Evolutionary conservation across 2,888 invertebrate species (phyloP), one percentile per base, ranked within the genome.

Genomic region (Exocentrus adspersus): DNA sequence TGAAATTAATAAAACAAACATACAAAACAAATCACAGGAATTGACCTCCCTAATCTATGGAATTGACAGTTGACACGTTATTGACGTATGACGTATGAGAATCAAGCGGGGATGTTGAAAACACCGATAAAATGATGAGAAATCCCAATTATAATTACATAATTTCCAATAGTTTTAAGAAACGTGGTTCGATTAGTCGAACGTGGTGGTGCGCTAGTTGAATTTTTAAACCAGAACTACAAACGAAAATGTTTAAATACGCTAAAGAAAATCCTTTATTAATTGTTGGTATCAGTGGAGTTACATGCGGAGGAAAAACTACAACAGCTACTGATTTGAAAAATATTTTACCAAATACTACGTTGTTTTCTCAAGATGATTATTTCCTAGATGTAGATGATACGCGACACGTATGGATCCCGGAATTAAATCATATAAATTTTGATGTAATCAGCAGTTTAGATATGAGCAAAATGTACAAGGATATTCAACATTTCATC

Each of bases 231-330:
- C n/a, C n/a, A n/a, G n/a, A n/a, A n/a, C n/a, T n/a, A n/a, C n/a
- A n/a, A n/a, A n/a, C n/a, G 5, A 51, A 19, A 2, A 67, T 67
- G 67, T 62, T 51, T 6, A 48, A 52, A 20, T 41, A 16, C 9
- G 7, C 12, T 14, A 57, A 51, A 20, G 46, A 51, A 43, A 60
- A 30, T 12, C 19, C 2, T 37, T 37, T 68, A 6, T 70, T 80
- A 66, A 71, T 90, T 54, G 82, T 91, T 62, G 93, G 92, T 5
- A 86, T 94, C 68, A 89, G 91, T 37, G 93, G 95, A 0, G 91
- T 91, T 1, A 94, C 94, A 0, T 92, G 92, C 75, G 91, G 93
- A 16, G 95, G 95, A 0, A 95, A 95, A 83, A 92, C 93, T 0
- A 90, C 92, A 0, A 78, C 93, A 32, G 87, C 92, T 0, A 85